Evolutionary conservation across 2,797 vertebrate species (phyloP).

Genomic region (Etheostoma perlongum): DNA sequence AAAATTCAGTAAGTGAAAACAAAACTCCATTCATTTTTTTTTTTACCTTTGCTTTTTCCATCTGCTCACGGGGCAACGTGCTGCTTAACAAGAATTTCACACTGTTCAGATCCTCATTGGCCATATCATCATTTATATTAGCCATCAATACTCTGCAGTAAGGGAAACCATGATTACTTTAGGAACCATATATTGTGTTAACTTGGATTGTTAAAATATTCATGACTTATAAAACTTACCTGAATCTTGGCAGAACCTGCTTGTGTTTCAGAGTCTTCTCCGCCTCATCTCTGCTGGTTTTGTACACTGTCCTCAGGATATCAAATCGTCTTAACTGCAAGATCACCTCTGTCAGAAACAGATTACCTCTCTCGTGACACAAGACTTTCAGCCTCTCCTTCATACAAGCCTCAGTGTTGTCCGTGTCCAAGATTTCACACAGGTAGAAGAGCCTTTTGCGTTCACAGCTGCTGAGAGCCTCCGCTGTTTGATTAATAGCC

Average conservation of each 20-base stretch:
- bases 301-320: slow-evolving; percentile 84
- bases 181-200: not conserved
- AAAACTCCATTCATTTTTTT: not conserved
- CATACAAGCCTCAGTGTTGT: slow-evolving; percentile 55
- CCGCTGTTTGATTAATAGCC: slow-evolving; percentile 84
- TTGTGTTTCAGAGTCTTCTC: slow-evolving; percentile 76
- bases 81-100: slow-evolving; percentile 87
- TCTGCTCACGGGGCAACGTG: slow-evolving; percentile 77
- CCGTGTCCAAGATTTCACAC: slow-evolving; percentile 79
- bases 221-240: slow-evolving; percentile 75
- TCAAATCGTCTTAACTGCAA: slow-evolving; percentile 88
- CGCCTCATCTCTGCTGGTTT: slow-evolving; percentile 74
- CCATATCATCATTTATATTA: slow-evolving; percentile 88
- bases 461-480: slow-evolving; percentile 86
- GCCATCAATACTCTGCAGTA: slow-evolving; percentile 88
- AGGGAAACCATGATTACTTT: slow-evolving; percentile 5
- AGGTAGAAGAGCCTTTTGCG: slow-evolving; percentile 85
- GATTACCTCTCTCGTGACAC: slow-evolving; percentile 43
- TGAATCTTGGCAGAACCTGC: slow-evolving; percentile 86
- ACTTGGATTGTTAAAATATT: not conserved
- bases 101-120: slow-evolving; percentile 83
- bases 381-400: slow-evolving; percentile 83
- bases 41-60: slow-evolving; percentile 86
- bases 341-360: slow-evolving; percentile 85
- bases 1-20: not conserved